A percentile compares a stretch with the other conserved stretches of the same genome.
phyloP scores from a whole-genome alignment of 2,113 vertebrate species.

The Phaetusa simplex region DNA sequence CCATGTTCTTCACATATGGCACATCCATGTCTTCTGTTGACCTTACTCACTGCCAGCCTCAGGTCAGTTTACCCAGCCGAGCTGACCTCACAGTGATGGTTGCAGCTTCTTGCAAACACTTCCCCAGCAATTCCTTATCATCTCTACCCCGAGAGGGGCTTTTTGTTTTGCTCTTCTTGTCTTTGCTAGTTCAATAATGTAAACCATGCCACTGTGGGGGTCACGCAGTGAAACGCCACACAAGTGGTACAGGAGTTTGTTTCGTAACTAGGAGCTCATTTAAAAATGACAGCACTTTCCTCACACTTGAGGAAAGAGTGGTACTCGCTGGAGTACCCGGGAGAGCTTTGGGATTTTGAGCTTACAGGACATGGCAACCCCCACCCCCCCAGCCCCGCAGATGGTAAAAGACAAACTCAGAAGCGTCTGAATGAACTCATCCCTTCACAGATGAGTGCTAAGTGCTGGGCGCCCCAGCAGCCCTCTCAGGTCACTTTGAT shows the following conservation, averaged over 20 bases:
- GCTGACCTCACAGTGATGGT: background rate
- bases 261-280: background rate
- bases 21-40: background rate
- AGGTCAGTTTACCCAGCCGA: background rate
- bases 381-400: background rate
- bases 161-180: background rate
- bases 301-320: background rate
- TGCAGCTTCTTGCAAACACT: background rate
- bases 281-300: background rate
- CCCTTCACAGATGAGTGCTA: background rate
- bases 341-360: background rate
- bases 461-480: background rate
- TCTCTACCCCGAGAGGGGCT: background rate
- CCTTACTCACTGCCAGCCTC: background rate
- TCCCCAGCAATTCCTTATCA: background rate
- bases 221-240: background rate
- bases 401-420: background rate
- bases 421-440: background rate
- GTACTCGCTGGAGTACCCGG: background rate
- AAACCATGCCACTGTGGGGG: background rate
- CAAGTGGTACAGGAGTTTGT: background rate
- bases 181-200: background rate
- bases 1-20: background rate
- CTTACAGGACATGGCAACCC: background rate
- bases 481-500: background rate